These are phyloP conservation scores for Epicauta chinensis DNA, from an alignment of 1,140 invertebrate genomes.

Conservation along the genomic window DNA sequence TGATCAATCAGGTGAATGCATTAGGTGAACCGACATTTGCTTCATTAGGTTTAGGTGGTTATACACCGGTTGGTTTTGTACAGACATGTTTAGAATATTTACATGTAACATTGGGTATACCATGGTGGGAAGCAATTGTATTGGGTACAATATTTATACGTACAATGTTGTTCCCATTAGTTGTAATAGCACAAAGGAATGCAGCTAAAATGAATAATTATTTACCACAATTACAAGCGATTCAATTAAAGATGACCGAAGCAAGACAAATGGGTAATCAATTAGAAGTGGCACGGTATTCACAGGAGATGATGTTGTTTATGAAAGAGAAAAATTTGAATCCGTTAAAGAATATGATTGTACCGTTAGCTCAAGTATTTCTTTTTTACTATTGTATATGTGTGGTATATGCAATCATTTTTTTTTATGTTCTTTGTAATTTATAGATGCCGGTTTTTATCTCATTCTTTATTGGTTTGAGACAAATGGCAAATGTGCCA, in stretches of 20 bases:
- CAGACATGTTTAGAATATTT: conserved; percentile 75
- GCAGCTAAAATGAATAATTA: conserved; percentile 71
- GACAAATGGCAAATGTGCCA: conserved; percentile 78
- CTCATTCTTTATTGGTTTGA: conserved; percentile 81
- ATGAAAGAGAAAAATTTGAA: conserved; percentile 78
- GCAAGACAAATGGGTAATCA: conserved; percentile 73
- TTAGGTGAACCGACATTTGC: conserved; percentile 70
- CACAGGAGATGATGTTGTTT: conserved; percentile 67
- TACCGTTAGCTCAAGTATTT: conserved; percentile 70
- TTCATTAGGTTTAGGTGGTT: conserved; percentile 74
- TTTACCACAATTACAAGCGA: conserved; percentile 68
- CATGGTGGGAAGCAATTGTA: conserved; percentile 86
- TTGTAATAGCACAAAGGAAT: conserved; percentile 73
- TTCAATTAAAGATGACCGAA: conserved; percentile 78
- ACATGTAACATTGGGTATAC: conserved; percentile 67
- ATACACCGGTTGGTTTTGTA: conserved; percentile 68
- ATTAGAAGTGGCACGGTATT: conserved; percentile 65
- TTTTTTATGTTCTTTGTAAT: conserved; percentile 12
- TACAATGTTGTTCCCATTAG: conserved; percentile 71
- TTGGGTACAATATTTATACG: conserved; percentile 60
- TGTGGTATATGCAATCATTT: too few species aligned
- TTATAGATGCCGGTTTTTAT: conserved; percentile 79
- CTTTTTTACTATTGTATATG: too few species aligned
- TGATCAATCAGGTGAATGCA: conserved; percentile 45
- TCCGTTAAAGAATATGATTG: conserved; percentile 73